phyloP scores from a whole-genome alignment of 2,113 vertebrate species.

The Sterrhoptilus dennistouni region DNA sequence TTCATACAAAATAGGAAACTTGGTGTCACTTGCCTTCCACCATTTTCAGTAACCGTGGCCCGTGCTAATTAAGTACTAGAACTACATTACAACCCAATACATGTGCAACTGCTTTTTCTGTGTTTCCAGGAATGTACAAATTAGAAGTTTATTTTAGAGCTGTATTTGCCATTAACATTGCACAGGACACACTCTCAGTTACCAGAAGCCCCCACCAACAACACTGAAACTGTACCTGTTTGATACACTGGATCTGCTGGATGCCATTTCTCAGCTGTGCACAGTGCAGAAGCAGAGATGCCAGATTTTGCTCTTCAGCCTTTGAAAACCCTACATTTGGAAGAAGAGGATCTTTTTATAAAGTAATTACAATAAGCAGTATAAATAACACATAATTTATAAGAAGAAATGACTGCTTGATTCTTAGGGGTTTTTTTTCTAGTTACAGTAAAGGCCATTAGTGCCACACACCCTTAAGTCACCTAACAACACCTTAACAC shows the following conservation, averaged over 20 bases:
- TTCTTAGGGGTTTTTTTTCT: neutral
- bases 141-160: neutral
- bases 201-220: neutral
- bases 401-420: neutral
- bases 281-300: conserved; percentile 80
- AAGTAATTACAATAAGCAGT: neutral
- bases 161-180: neutral
- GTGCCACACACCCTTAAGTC: neutral
- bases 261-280: conserved; percentile 82
- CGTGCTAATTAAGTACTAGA: neutral
- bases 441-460: neutral
- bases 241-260: conserved; percentile 87
- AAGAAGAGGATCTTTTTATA: neutral
- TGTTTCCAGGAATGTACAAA: neutral
- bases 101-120: neutral
- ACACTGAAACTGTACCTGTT: conserved; percentile 78
- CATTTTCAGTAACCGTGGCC: neutral
- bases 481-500: neutral
- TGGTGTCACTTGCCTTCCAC: neutral
- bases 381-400: neutral
- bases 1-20: neutral
- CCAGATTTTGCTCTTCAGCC: conserved; percentile 73
- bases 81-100: neutral
- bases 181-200: neutral
- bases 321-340: conserved; percentile 74